Conservation (phyloP, 2,888 invertebrate genomes). For the Tupiocoris notatus region DNA sequence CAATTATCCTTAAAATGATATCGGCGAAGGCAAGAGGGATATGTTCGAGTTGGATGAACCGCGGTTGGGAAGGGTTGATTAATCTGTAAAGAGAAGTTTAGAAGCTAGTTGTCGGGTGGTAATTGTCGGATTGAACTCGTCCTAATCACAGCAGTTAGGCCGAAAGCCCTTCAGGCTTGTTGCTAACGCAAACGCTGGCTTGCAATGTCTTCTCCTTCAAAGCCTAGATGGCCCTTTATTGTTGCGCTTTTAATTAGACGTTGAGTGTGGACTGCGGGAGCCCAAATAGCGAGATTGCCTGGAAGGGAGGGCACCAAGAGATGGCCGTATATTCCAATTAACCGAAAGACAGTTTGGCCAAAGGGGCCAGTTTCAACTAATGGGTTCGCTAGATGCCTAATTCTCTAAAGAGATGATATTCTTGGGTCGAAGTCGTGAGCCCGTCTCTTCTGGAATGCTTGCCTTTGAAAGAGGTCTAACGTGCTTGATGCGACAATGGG, state of each 20-base stretch:
- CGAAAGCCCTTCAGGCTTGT: background rate
- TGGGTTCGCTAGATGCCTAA: background rate
- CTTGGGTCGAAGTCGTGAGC: too few species aligned
- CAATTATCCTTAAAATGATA: conserved; percentile 29
- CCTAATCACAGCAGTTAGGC: conserved; percentile 13
- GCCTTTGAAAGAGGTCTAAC: too few species aligned
- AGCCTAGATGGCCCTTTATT: conserved; percentile 15
- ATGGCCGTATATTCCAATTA: conserved; percentile 19
- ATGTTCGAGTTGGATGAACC: conserved; percentile 1
- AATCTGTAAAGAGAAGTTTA: conserved; percentile 35
- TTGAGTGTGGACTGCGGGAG: background rate
- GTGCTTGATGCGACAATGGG: too few species aligned
- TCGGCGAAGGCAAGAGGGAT: background rate
- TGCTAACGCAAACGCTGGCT: too few species aligned
- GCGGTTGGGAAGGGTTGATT: background rate
- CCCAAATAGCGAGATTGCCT: background rate
- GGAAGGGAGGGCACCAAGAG: conserved; percentile 4
- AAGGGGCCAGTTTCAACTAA: background rate
- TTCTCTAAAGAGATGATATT: too few species aligned
- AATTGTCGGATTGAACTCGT: conserved; percentile 21
- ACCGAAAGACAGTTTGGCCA: background rate
- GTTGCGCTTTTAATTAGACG: conserved; percentile 37
- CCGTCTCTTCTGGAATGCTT: background rate
- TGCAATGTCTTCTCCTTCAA: too few species aligned
- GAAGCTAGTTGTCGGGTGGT: conserved; percentile 33